Conservation (phyloP, 2,888 invertebrate genomes). For the Diarsia brunnea region DNA sequence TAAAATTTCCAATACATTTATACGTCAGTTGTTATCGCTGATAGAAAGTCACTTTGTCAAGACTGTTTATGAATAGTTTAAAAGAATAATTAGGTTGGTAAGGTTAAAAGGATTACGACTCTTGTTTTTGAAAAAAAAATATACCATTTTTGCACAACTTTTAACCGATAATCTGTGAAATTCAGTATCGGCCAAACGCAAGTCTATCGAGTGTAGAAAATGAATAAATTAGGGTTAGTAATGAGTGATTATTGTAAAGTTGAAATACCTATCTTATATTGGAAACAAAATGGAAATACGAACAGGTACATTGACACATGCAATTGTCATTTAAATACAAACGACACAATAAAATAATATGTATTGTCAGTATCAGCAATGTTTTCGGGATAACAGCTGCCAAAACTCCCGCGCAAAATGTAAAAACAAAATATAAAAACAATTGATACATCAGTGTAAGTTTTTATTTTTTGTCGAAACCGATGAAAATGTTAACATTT, state of each 20-base stretch:
- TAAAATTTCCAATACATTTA: no score
- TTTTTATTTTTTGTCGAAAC: constrained; percentile 1
- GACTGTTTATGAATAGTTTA: no score
- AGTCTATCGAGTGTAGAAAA: no score
- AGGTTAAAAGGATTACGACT: no score
- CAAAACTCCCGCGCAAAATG: constrained; percentile 18
- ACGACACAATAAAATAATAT: constrained; percentile 24
- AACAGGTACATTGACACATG: background rate
- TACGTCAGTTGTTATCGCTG: no score
- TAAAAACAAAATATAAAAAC: constrained; percentile 13
- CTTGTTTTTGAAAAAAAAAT: no score
- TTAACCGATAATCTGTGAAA: no score
- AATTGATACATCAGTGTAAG: background rate
- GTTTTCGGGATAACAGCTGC: constrained; percentile 27
- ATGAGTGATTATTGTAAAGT: background rate
- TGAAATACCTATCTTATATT: background rate
- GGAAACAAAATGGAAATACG: background rate
- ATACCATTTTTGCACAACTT: no score
- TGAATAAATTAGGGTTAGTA: background rate
- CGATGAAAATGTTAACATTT: background rate
- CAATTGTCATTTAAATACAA: constrained; percentile 24
- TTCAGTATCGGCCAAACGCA: no score
- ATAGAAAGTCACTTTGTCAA: no score
- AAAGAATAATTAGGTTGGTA: no score
- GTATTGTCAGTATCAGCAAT: constrained; percentile 12